Evolutionary conservation across 2,113 vertebrate species (phyloP), one percentile per base, ranked within the genome.

Genomic region (Mustela nigripes): DNA sequence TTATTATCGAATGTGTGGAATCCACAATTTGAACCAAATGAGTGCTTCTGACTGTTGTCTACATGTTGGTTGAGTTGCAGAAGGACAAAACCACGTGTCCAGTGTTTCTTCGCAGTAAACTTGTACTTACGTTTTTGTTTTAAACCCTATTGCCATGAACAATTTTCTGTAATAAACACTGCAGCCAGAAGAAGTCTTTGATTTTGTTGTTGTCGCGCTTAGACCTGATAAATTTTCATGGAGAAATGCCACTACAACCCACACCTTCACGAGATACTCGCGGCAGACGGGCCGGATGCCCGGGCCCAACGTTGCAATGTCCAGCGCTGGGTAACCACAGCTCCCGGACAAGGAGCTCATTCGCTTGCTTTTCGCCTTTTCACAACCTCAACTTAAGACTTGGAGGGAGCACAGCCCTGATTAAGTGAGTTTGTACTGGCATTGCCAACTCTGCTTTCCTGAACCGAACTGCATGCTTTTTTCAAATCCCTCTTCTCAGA

Each of bases 281-380:
- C 1, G 1, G 7, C 7, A n/a, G 31, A 45, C n/a, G 10, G 15
- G 31, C 19, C 67, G 0, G 0, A 11, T 1, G 1, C 60, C 9
- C 16, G 6, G 4, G 26, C 65, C 14, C 0, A 0, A 12, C 1
- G 5, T 28, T 12, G 21, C 11, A 0, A 0, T 0, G 9, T 16
- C 50, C 0, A 0, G 15, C 0, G 0, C 2, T 21, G n/a, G 48
- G 71, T 16, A 2, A 12, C 36, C 65, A 0, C 16, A 33, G 50
- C 42, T 28, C 21, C 14, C 2, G 10, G 26, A 33, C 56, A 0
- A 2, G 15, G 1, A 26, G 8, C 24, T 11, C 28, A 0, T 11
- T 16, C 1, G 1, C 39, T 19, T 48, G 21, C 18, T 31, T 42
- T 50, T 39, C 24, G 36, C 11, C 36, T n/a, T 28, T 4, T 39